Evolutionary conservation across 2,797 vertebrate genomes (phyloP), one percentile per base, ranked within the genome.

Genomic region (Gorsachius magnificus): DNA sequence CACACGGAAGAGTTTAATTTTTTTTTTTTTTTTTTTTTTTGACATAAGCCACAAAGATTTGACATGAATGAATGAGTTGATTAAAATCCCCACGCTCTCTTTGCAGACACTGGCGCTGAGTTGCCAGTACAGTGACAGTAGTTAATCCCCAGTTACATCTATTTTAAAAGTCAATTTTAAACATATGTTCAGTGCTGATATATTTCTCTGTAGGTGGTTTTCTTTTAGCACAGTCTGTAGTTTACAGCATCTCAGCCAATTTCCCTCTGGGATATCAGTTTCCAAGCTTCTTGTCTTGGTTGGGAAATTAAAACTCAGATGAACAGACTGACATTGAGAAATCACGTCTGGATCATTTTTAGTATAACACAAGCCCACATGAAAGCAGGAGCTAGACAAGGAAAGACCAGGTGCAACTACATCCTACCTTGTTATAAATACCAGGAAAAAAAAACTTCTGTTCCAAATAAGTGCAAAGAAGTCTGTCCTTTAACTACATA

Each of bases 111-210:
- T 92, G 69, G 48, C 1, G 2, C 61, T 80, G 57, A 93, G 90
- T 92, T 87, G 65, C 92, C 78, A 92, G 76, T 54, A 78, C 22
- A 74, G 29, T 92, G 72, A 95, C 82, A 96, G 94, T 76, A 91
- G 79, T 87, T 91, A 96, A 96, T 96, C 80, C 71, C 57, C 53
- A 94, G 88, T 61, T 92, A 93, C 38, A 93, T 89, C 91, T 96
- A 87, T 97, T 97, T 97, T 96, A 95, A 97, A 97, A 96, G 61
- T 96, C 72, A 94, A 77, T 96, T 96, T 96, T 87, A 93, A 97
- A 95, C 95, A 93, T 94, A 95, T 97, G 93, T 85, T 97, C 76
- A 58, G 64, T 80, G 38, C 70, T 94, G 82, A 95, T 96, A 93
- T 95, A 83, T 92, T 97, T 97, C 84, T 96, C 95, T 7, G 57